A percentile compares a stretch with the other conserved stretches of the same genome.
phyloP scores from a whole-genome alignment of 1,140 invertebrate genomes.

The Pseudomyrmex pallidus region DNA sequence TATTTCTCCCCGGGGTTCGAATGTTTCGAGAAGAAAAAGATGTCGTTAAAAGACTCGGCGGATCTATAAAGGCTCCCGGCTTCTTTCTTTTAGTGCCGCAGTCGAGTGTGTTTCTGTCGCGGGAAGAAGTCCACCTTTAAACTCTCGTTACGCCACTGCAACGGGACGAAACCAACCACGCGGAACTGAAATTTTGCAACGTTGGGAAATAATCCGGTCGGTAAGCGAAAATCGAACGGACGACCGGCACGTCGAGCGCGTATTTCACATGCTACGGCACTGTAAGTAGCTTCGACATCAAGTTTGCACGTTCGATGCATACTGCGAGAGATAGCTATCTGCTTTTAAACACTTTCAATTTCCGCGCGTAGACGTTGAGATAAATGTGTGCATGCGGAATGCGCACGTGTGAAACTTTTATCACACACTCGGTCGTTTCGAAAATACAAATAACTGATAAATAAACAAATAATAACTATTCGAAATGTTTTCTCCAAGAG shows the following conservation, averaged over 20 bases:
- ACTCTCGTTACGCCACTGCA: conserved; percentile 57
- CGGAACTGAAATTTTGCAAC: conserved; percentile 55
- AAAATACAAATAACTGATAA: conserved; percentile 17
- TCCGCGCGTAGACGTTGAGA: conserved; percentile 44
- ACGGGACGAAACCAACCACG: conserved; percentile 6
- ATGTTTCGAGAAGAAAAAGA: neutral
- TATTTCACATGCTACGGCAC: conserved; percentile 54
- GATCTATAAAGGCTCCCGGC: no score
- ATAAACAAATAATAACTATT: neutral
- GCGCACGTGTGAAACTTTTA: no score
- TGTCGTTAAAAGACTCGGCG: neutral
- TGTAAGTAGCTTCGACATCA: conserved; percentile 62
- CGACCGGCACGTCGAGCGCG: conserved; percentile 49
- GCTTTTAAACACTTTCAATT: conserved; percentile 74
- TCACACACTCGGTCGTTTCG: no score
- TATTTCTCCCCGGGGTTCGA: neutral
- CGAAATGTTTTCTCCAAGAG: neutral
- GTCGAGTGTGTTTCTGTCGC: conserved; percentile 16
- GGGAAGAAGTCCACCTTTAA: conserved; percentile 28
- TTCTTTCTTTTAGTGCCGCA: neutral
- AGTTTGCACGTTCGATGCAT: conserved; percentile 55
- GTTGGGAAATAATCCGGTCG: conserved; percentile 60
- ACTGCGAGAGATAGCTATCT: conserved; percentile 44
- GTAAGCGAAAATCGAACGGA: conserved; percentile 63
- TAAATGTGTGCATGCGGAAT: conserved; percentile 42